Evolutionary conservation across 2,113 vertebrate genomes (phyloP).

Genomic region (Neomonachus schauinslandi): DNA sequence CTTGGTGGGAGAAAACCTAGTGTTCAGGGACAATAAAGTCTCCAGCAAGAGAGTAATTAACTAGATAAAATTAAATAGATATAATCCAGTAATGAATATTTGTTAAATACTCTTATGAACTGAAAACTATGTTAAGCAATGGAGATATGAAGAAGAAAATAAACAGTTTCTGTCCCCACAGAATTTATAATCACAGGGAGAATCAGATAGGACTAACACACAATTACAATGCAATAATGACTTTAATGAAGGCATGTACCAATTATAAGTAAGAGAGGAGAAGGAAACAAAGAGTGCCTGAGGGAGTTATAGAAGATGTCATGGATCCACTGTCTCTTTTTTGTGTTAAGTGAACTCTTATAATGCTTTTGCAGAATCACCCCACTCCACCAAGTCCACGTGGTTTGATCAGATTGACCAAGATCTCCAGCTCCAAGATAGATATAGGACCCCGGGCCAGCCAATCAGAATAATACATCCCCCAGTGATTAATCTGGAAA

Average conservation of each 20-base stretch:
- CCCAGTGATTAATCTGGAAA: not conserved
- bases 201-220: not conserved
- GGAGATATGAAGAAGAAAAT: conserved; percentile 37
- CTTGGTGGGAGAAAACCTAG: not conserved
- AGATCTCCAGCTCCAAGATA: not conserved
- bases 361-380: not conserved
- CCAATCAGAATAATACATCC: not conserved
- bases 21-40: not conserved
- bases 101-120: not conserved
- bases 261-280: not conserved
- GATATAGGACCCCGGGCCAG: not conserved
- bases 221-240: not conserved
- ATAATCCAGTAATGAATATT: conserved; percentile 13
- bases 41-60: conserved; percentile 22
- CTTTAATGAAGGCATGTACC: conserved; percentile 3
- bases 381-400: not conserved
- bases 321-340: not conserved
- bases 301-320: not conserved
- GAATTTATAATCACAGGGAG: conserved; percentile 22
- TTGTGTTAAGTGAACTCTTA: not conserved
- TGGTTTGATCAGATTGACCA: not conserved
- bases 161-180: not conserved
- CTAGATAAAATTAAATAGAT: conserved; percentile 37
- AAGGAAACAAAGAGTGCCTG: not conserved
- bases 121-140: not conserved